Conservation (phyloP, 2,888 invertebrate species). For the Idaea straminata region DNA sequence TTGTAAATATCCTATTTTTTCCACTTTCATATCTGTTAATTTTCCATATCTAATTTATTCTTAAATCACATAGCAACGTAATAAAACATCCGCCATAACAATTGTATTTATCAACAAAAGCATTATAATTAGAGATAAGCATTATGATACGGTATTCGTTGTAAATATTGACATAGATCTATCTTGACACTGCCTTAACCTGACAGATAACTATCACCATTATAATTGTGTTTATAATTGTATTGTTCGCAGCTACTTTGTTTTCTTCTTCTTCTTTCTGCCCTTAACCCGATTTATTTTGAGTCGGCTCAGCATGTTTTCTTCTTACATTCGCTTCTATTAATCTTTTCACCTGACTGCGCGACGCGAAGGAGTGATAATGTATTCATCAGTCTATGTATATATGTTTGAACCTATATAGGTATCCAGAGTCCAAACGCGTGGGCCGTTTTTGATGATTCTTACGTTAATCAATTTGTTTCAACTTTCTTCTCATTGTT, state of each 20-base stretch:
- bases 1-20: neutral
- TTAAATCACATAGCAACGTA: conserved; percentile 43
- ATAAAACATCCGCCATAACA: conserved; percentile 47
- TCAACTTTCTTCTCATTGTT: too few species aligned
- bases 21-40: neutral
- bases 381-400: too few species aligned
- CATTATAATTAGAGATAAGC: conserved; percentile 45
- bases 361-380: too few species aligned
- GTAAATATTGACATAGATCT: conserved; percentile 75
- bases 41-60: conserved; percentile 3
- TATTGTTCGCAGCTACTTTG: conserved; percentile 18
- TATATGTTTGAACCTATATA: too few species aligned
- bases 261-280: neutral
- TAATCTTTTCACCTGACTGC: too few species aligned
- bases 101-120: conserved; percentile 43
- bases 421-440: too few species aligned
- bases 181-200: conserved; percentile 71
- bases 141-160: conserved; percentile 32
- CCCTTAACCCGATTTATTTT: neutral
- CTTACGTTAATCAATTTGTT: neutral
- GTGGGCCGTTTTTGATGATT: too few species aligned
- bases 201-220: conserved; percentile 54
- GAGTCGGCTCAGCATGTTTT: neutral
- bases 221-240: conserved; percentile 45
- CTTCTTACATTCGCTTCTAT: too few species aligned